Percentiles rank a stretch among this genome's conserved stretches.
These are phyloP conservation scores for Creontiades dilutus DNA, from an alignment of 2,888 invertebrate species.

Conservation along the genomic window DNA sequence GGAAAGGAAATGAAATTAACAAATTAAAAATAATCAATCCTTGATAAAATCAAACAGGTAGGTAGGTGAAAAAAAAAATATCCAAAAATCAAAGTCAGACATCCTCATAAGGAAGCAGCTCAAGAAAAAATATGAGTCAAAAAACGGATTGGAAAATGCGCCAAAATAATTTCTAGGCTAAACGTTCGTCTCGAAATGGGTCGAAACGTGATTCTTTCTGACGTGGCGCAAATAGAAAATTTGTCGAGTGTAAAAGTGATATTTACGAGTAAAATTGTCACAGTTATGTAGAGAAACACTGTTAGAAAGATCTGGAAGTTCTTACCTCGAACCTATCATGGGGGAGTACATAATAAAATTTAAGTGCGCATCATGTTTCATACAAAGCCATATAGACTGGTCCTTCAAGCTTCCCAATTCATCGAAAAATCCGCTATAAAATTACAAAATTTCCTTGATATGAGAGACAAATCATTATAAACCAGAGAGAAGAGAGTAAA, in stretches of 20 bases:
- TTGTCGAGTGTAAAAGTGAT: background rate
- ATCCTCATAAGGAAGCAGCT: background rate
- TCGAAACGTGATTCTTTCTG: background rate
- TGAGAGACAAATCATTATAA: background rate
- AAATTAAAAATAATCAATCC: background rate
- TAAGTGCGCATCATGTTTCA: slow-evolving; percentile 20
- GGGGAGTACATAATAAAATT: slow-evolving; percentile 32
- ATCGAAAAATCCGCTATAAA: slow-evolving; percentile 34
- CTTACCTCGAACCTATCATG: slow-evolving; percentile 40
- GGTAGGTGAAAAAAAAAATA: background rate
- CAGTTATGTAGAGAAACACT: background rate
- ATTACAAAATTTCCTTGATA: slow-evolving; percentile 33
- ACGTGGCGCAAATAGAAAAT: background rate
- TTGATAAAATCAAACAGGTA: background rate
- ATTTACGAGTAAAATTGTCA: background rate
- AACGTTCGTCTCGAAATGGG: background rate
- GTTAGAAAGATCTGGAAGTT: background rate
- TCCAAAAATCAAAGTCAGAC: slow-evolving; percentile 4
- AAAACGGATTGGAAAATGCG: slow-evolving; percentile 62
- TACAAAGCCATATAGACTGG: slow-evolving; percentile 26
- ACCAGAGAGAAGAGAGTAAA: background rate
- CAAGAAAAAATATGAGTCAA: background rate
- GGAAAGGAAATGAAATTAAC: slow-evolving; percentile 19
- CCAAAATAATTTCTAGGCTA: slow-evolving; percentile 63
- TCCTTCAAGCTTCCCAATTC: background rate